Conservation (phyloP, 2,888 invertebrate genomes). For the Nemapogon koenigi region DNA sequence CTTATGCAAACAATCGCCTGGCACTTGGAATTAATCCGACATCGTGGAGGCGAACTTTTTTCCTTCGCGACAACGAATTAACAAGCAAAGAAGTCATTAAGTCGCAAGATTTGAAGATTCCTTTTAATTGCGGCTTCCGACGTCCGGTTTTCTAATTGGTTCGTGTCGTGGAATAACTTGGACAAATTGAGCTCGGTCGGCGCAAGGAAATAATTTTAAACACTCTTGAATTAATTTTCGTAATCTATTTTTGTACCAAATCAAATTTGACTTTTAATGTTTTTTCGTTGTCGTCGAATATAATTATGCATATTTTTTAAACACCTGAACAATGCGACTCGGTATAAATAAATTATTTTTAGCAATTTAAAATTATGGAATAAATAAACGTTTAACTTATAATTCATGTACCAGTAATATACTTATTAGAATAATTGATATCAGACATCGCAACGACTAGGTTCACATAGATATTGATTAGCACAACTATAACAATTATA, state of each 20-base stretch:
- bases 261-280: background rate
- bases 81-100: constrained; percentile 66
- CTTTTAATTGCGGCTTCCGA: constrained; percentile 60
- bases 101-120: constrained; percentile 60
- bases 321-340: no score
- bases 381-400: no score
- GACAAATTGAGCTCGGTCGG: constrained; percentile 41
- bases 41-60: constrained; percentile 38
- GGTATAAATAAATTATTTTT: no score
- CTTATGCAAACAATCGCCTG: constrained; percentile 65
- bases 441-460: no score
- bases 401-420: no score
- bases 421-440: no score
- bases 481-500: no score
- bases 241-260: background rate
- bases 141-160: constrained; percentile 58
- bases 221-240: constrained; percentile 3
- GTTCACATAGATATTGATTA: no score
- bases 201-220: constrained; percentile 2
- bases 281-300: no score
- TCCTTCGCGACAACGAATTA: constrained; percentile 61
- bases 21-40: constrained; percentile 64
- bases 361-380: no score
- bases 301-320: no score
- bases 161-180: constrained; percentile 45